A percentile compares a stretch with the other conserved stretches of the same genome.
Evolutionary conservation across 2,888 invertebrate genomes (phyloP).

Genomic region (Molorchus minor): DNA sequence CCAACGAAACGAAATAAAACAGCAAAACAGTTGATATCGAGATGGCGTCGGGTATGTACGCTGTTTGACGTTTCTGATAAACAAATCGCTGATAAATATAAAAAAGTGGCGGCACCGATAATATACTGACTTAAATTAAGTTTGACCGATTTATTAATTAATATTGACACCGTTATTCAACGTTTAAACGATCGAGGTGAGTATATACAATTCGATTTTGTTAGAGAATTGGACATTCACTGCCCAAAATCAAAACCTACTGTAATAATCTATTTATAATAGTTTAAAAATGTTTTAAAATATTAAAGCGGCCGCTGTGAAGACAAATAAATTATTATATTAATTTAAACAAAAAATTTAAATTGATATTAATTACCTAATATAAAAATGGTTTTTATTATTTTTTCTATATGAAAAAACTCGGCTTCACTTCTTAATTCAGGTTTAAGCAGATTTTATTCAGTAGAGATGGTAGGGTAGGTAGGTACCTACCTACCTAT

Average conservation of each 20-base stretch:
- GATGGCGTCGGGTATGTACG: constrained; percentile 55
- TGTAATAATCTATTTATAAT: background rate
- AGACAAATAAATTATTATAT: no score
- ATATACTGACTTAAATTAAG: constrained; percentile 8
- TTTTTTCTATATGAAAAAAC: no score
- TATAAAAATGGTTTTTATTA: no score
- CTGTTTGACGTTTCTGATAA: constrained; percentile 50
- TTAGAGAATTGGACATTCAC: constrained; percentile 6
- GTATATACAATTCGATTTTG: background rate
- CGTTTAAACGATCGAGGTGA: constrained; percentile 3
- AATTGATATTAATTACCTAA: no score
- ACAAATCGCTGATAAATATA: constrained; percentile 44
- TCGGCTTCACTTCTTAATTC: no score
- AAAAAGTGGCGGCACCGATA: constrained; percentile 37
- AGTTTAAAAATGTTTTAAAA: no score
- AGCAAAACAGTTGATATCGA: constrained; percentile 54
- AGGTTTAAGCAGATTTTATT: no score
- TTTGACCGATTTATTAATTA: constrained; percentile 11
- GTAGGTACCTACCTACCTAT: no score
- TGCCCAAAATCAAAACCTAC: background rate
- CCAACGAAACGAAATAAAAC: no score
- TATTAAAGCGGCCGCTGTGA: no score
- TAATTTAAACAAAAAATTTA: no score
- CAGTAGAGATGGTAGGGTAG: no score
- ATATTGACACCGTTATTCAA: background rate